Base-by-base conservation (phyloP, 2,888 invertebrate genomes). In the Herminia tarsipennalis region DNA sequence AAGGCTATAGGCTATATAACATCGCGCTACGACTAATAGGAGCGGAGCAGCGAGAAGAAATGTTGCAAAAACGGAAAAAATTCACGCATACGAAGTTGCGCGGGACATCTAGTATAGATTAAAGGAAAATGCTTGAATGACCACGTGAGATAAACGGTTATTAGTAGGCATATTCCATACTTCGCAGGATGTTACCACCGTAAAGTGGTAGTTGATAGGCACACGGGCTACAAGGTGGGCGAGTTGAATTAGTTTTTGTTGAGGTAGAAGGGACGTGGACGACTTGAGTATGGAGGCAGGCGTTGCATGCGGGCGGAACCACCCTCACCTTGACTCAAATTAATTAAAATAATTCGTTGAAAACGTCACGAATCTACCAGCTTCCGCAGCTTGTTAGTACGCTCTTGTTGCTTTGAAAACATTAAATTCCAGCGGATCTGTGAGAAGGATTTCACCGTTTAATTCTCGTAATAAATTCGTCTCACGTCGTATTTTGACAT, bases 331-430 rank as follows among this genome's bases (percentile, higher is more conserved):
- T 62, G 66, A 59, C 62, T 67, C 70, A 72, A 69, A 76, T 78
- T 79, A 76, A 80, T 79, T 79, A 78, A 78, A 79, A 79, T 76
- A 73, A 77, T 74, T 73, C 66, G 62, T 68, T 69, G 66, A 66
- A 76, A 78, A 70, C 66, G 74, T 73, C 75, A 71, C 66, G 70
- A 69, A 74, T 71, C 66, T 68, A 63, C 61, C 70, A 70, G 66
- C 67, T 61, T 58, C 56, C 63, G 45, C 47, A 60, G 66, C 71
- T 77, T 76, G 72, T 78, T 78, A 76, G 72, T 70, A 67, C 69
- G 70, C 68, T 69, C 71, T 67, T 71, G 71, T 73, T 69, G 70
- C 63, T 72, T 62, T 58, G 58, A 70, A 77, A 76, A 72, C 69
- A 69, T 69, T 65, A 62, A 69, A 66, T 62, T 66, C 60, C 54